These are phyloP conservation scores for Aleiodes alternator DNA, from an alignment of 2,888 invertebrate genomes.

Conservation along the genomic window DNA sequence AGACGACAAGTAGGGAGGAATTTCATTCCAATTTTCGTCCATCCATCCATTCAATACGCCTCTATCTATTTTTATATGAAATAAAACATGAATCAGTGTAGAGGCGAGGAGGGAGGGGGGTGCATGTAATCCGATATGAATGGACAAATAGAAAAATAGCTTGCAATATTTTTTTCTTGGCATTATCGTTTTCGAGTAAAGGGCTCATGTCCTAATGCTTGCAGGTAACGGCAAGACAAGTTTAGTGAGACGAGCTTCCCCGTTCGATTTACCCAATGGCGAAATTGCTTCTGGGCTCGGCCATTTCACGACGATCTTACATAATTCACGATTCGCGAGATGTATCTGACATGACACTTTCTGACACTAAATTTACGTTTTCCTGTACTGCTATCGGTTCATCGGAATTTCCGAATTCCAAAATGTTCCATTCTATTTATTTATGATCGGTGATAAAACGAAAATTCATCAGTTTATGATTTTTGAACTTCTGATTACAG, in stretches of 20 bases:
- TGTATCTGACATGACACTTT: constrained; percentile 37
- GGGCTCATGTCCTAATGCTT: constrained; percentile 26
- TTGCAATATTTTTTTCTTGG: constrained; percentile 9
- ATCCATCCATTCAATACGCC: background rate
- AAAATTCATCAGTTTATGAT: background rate
- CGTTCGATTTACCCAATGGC: constrained; percentile 38
- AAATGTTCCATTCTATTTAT: background rate
- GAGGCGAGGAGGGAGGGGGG: background rate
- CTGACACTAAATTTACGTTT: constrained; percentile 1
- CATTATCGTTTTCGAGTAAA: constrained; percentile 15
- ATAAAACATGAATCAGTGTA: background rate
- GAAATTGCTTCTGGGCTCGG: constrained; percentile 40
- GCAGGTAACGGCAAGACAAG: background rate
- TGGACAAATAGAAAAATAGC: background rate
- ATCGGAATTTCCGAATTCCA: background rate
- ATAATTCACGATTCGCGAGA: constrained; percentile 28
- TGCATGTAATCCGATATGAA: background rate
- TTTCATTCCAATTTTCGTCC: background rate
- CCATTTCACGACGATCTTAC: constrained; percentile 8
- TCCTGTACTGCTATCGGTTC: background rate
- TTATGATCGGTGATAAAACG: background rate
- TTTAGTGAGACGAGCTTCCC: constrained; percentile 20
- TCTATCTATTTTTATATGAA: background rate
- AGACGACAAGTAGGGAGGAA: background rate
- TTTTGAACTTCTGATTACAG: constrained; percentile 55